phyloP scores from a whole-genome alignment of 92 coral and sea anemone species.

The Ricordea florida region DNA sequence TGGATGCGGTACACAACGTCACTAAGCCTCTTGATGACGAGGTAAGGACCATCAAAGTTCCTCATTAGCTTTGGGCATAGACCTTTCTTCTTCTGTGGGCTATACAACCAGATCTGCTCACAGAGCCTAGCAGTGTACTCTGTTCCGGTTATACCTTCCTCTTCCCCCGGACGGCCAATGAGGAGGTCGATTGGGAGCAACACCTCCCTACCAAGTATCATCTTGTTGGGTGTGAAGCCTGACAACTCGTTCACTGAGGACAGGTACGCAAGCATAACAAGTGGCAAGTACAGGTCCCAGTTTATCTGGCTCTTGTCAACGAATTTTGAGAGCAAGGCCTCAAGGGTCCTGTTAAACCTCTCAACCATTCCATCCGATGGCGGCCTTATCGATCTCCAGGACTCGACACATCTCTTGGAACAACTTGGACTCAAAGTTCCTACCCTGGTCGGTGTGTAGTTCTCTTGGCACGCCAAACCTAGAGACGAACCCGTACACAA shows the following conservation, averaged over 20 bases:
- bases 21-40: conserved; percentile 17
- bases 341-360: conserved; percentile 24
- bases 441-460: background rate
- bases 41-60: conserved; percentile 23
- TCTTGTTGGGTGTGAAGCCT: conserved; percentile 1
- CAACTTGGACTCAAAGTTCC: background rate
- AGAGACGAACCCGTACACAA: conserved; percentile 25
- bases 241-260: conserved; percentile 6
- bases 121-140: background rate
- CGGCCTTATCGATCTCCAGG: background rate
- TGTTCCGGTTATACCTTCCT: background rate
- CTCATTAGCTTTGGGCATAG: conserved; percentile 7
- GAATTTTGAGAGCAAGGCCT: conserved; percentile 14
- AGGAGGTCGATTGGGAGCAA: background rate
- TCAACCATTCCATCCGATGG: background rate
- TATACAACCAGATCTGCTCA: conserved; percentile 20
- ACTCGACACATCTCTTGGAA: background rate
- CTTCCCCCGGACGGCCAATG: background rate
- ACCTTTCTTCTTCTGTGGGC: conserved; percentile 22
- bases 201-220: conserved; percentile 4
- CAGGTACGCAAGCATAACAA: background rate
- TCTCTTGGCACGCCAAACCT: conserved; percentile 28
- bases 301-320: background rate
- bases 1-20: conserved; percentile 17
- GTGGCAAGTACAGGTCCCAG: conserved; percentile 28